Conservation (phyloP, 2,797 vertebrate species). For the Falco columbarius region DNA sequence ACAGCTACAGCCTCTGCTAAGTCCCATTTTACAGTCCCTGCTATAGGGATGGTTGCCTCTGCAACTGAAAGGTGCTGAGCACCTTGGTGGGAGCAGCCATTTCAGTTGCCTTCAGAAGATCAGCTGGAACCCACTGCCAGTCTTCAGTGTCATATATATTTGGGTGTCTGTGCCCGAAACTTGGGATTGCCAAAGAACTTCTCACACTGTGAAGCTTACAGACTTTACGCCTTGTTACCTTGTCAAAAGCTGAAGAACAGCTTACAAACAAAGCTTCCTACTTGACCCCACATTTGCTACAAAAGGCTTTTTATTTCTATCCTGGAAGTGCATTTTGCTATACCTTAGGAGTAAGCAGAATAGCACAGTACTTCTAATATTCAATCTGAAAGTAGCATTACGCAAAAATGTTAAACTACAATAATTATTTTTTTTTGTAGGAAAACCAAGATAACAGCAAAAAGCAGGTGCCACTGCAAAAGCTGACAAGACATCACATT, state of each 20-base stretch:
- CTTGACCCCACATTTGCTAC: not conserved
- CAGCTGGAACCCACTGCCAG: not conserved
- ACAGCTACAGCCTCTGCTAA: fast-evolving
- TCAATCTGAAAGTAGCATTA: not conserved
- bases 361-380: not conserved
- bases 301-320: not conserved
- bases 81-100: not conserved
- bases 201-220: not conserved
- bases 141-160: not conserved
- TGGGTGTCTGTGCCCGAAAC: not conserved
- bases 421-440: not conserved
- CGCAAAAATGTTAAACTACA: not conserved
- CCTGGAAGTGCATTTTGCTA: not conserved
- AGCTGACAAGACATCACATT: not conserved
- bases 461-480: not conserved
- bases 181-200: not conserved
- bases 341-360: not conserved
- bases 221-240: not conserved
- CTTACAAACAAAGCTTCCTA: not conserved
- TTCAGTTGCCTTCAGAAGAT: not conserved
- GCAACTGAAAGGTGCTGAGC: not conserved
- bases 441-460: not conserved
- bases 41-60: not conserved
- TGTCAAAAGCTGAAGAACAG: not conserved
- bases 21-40: not conserved